Evolutionary conservation across 2,113 vertebrate species (phyloP).

Genomic region (Cyprinodon brontotheroides): DNA sequence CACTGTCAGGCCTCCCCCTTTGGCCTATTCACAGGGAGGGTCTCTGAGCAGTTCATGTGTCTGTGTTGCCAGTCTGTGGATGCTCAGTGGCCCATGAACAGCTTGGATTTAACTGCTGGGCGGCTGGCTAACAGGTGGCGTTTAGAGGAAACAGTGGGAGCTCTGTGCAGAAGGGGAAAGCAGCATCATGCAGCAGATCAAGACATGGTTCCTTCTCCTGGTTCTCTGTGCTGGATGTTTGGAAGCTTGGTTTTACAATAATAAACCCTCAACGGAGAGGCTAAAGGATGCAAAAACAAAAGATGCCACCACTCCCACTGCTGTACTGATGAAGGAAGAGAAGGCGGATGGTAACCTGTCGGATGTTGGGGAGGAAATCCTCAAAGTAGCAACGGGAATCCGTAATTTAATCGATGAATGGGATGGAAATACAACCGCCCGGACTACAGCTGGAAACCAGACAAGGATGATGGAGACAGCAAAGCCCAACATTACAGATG

Average conservation of each 20-base stretch:
- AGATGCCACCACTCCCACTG: not conserved
- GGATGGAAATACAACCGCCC: constrained; percentile 53
- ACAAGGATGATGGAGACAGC: constrained; percentile 39
- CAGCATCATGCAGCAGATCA: constrained; percentile 53
- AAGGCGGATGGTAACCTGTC: constrained; percentile 65
- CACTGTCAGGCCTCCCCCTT: constrained; percentile 12
- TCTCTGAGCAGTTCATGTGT: constrained; percentile 40
- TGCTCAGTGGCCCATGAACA: constrained; percentile 41
- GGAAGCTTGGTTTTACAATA: constrained; percentile 39
- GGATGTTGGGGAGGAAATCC: constrained; percentile 75
- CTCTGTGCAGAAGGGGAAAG: not conserved
- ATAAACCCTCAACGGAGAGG: not conserved
- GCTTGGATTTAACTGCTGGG: constrained; percentile 33
- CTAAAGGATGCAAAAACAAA: not conserved
- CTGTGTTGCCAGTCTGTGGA: constrained; percentile 37
- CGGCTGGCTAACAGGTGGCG: constrained; percentile 40
- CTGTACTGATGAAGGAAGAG: not conserved
- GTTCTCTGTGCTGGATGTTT: constrained; percentile 38
- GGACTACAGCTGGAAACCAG: constrained; percentile 36
- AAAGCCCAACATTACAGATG: constrained; percentile 50
- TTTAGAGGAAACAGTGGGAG: constrained; percentile 28
- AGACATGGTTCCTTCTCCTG: constrained; percentile 49
- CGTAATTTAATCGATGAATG: constrained; percentile 70
- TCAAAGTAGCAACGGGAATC: constrained; percentile 69
- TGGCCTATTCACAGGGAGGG: constrained; percentile 30